phyloP scores from a whole-genome alignment of 1,140 invertebrate species.

The Atta texana region DNA sequence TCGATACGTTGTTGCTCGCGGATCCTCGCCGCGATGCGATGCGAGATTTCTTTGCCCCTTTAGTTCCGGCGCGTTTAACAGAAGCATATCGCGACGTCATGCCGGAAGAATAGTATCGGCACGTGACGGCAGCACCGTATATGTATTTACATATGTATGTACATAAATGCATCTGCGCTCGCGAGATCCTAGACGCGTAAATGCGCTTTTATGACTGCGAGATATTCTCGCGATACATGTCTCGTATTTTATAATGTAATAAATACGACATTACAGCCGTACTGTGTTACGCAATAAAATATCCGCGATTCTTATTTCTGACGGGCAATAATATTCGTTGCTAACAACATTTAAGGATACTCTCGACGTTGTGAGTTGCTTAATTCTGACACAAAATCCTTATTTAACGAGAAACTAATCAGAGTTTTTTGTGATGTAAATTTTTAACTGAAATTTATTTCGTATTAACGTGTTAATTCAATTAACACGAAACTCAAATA shows the following conservation, averaged over 20 bases:
- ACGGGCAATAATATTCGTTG: neutral
- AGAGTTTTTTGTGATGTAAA: neutral
- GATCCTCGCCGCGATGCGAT: conserved; percentile 6
- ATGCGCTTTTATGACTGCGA: conserved; percentile 28
- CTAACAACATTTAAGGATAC: neutral
- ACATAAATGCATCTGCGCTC: neutral
- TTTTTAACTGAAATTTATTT: neutral
- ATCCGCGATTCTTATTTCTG: neutral
- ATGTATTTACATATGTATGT: neutral
- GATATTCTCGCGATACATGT: conserved; percentile 14
- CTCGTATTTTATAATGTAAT: conserved; percentile 54
- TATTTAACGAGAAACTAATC: neutral
- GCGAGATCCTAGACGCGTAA: neutral
- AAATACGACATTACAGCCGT: conserved; percentile 1
- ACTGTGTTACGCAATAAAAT: conserved; percentile 20
- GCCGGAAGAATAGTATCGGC: conserved; percentile 51
- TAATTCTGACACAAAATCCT: neutral
- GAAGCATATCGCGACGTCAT: conserved; percentile 55
- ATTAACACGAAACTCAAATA: neutral
- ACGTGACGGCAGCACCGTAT: conserved; percentile 29
- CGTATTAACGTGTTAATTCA: neutral
- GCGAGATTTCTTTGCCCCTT: conserved; percentile 62
- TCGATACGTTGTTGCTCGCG: conserved; percentile 46
- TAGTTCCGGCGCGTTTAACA: conserved; percentile 65
- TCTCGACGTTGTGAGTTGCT: neutral